Conservation (phyloP, 1,140 invertebrate species). For the Euwallacea fornicatus region DNA sequence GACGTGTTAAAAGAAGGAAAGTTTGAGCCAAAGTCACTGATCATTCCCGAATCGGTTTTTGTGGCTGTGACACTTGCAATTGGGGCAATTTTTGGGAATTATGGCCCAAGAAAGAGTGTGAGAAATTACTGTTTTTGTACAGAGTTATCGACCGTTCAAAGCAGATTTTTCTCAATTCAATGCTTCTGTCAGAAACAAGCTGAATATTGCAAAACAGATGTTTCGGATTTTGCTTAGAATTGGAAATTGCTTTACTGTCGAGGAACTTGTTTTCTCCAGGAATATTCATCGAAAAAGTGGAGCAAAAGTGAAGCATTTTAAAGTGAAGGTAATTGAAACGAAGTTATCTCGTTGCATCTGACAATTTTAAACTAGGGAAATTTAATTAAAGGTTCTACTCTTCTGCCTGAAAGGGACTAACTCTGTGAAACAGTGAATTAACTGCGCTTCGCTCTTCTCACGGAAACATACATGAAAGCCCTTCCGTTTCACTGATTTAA, state of each 20-base stretch:
- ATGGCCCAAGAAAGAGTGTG: too few species aligned
- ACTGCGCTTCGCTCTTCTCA: conserved; percentile 27
- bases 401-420: conserved; percentile 34
- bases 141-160: too few species aligned
- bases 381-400: conserved; percentile 33
- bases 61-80: too few species aligned
- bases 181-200: too few species aligned
- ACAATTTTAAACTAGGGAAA: conserved; percentile 35
- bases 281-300: not conserved
- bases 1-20: not conserved
- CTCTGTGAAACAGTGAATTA: conserved; percentile 36
- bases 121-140: too few species aligned
- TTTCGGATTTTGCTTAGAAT: not conserved
- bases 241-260: not conserved
- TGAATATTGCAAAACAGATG: too few species aligned
- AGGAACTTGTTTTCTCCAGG: not conserved
- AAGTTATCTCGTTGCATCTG: conserved; percentile 27
- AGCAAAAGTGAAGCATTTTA: conserved; percentile 1
- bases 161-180: too few species aligned
- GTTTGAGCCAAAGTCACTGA: not conserved
- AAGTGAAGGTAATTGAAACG: conserved; percentile 12
- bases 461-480: conserved; percentile 36
- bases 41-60: not conserved
- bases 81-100: too few species aligned
- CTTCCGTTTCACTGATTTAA: conserved; percentile 33